Conservation (phyloP, 2,888 invertebrate genomes). For the Eupithecia vulgata region DNA sequence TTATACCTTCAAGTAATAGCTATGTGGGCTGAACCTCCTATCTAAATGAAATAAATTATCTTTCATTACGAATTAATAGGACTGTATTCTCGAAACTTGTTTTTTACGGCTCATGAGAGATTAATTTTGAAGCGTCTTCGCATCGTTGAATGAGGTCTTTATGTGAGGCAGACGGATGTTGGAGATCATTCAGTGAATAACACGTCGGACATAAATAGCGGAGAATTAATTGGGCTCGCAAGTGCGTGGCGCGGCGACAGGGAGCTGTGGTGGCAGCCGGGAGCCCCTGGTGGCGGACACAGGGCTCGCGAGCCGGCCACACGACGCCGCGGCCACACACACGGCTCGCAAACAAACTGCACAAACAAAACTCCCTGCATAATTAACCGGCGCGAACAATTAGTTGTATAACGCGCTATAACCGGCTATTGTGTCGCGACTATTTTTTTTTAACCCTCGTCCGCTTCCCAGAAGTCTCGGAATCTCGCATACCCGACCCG, state of each 20-base stretch:
- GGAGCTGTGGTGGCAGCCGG: conserved; percentile 20
- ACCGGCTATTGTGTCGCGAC: conserved; percentile 73
- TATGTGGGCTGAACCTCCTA: conserved; percentile 41
- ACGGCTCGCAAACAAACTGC: conserved; percentile 50
- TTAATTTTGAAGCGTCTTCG: conserved; percentile 42
- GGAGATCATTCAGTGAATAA: conserved; percentile 44
- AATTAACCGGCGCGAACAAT: conserved; percentile 77
- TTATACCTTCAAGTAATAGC: conserved; percentile 50
- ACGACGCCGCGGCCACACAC: conserved; percentile 39
- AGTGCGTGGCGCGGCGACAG: conserved; percentile 23
- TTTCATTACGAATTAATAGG: conserved; percentile 41
- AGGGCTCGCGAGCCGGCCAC: conserved; percentile 31
- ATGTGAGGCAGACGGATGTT: conserved; percentile 40
- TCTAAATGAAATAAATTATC: conserved; percentile 42
- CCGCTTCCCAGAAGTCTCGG: conserved; percentile 77
- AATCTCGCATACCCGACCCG: conserved; percentile 56
- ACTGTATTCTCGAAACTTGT: conserved; percentile 35
- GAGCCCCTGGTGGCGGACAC: conserved; percentile 25
- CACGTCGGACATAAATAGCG: conserved; percentile 39
- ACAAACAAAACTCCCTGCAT: conserved; percentile 66
- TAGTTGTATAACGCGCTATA: conserved; percentile 79
- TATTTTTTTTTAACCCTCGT: conserved; percentile 60
- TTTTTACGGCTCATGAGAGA: conserved; percentile 38
- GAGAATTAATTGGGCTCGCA: conserved; percentile 43
- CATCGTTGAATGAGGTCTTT: conserved; percentile 35